Evolutionary conservation across 2,113 vertebrate genomes (phyloP).

Genomic region (Rynchops niger): DNA sequence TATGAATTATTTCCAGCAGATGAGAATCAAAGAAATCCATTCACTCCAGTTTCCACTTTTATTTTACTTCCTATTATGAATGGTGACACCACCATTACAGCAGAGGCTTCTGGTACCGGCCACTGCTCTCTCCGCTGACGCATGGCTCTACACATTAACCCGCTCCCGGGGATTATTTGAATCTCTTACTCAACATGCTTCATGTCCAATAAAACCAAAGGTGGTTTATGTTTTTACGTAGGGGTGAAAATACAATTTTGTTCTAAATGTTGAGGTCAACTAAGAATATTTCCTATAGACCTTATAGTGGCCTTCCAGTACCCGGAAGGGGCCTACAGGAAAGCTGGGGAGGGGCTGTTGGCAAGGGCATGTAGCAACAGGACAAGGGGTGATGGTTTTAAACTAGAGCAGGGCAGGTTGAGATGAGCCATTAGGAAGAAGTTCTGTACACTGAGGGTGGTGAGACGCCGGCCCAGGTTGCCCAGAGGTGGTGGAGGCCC

Average conservation of each 20-base stretch:
- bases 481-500: too few species aligned
- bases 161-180: neutral
- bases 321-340: too few species aligned
- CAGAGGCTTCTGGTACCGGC: neutral
- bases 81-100: neutral
- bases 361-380: too few species aligned
- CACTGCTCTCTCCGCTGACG: neutral
- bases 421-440: too few species aligned
- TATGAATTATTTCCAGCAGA: conserved; percentile 33
- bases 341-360: too few species aligned
- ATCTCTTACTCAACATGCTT: neutral
- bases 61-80: neutral
- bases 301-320: too few species aligned
- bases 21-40: neutral
- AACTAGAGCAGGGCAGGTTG: too few species aligned
- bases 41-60: conserved; percentile 24
- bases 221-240: neutral
- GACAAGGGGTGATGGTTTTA: too few species aligned
- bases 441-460: too few species aligned
- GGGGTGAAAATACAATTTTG: neutral
- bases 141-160: neutral
- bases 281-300: neutral
- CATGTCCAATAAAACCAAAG: neutral
- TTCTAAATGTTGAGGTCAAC: neutral
- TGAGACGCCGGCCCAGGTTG: too few species aligned